phyloP scores from a whole-genome alignment of 2,888 invertebrate genomes.

The Campoplex nolae region DNA sequence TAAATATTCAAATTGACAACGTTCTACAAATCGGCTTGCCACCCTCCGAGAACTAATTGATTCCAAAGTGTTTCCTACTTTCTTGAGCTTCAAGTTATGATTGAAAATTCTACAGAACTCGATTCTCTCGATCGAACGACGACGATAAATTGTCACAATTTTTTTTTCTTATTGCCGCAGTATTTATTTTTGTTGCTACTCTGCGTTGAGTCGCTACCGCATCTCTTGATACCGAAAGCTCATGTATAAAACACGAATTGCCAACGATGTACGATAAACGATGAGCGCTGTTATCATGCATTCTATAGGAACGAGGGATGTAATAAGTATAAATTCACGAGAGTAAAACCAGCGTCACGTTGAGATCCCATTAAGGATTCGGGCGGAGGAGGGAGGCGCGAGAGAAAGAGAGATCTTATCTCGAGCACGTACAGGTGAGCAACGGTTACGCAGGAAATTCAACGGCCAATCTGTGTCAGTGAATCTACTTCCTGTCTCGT shows the following conservation, averaged over 20 bases:
- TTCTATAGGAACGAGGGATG: slow-evolving; percentile 27
- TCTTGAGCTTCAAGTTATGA: no score
- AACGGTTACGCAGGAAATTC: slow-evolving; percentile 74
- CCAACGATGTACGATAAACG: slow-evolving; percentile 45
- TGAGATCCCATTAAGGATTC: slow-evolving; percentile 78
- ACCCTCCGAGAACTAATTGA: no score
- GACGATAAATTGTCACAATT: no score
- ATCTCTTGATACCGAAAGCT: background rate
- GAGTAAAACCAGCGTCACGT: slow-evolving; percentile 72
- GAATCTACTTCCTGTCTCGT: slow-evolving; percentile 63
- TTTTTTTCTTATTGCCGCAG: no score
- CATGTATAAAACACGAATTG: slow-evolving; percentile 18
- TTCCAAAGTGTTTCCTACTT: no score
- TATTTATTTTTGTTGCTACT: no score
- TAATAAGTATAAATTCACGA: slow-evolving; percentile 75
- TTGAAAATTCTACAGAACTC: no score
- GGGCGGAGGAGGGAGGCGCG: slow-evolving; percentile 5
- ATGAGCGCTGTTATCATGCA: slow-evolving; percentile 52
- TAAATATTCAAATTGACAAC: no score
- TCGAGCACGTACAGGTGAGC: slow-evolving; percentile 69
- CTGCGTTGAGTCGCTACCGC: no score
- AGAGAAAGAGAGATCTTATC: slow-evolving; percentile 74
- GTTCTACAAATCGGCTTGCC: no score
- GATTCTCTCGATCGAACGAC: no score
- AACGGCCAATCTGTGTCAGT: slow-evolving; percentile 72